These are phyloP conservation scores for Philhelius pedissequus DNA, from an alignment of 2,888 invertebrate species.

Conservation along the genomic window DNA sequence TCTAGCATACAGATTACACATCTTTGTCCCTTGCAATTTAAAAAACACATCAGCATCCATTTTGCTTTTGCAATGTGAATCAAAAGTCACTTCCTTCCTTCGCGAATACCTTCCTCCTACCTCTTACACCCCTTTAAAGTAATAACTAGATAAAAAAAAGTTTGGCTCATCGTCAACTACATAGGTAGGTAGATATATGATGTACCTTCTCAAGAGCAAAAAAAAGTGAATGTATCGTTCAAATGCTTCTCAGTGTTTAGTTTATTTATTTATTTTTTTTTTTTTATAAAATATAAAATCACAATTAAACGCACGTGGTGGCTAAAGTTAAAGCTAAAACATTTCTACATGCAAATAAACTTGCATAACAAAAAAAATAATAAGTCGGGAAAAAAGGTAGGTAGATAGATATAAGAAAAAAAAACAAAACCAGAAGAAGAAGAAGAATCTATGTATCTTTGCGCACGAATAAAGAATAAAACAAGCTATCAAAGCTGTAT, in stretches of 20 bases:
- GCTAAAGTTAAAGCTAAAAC: conserved; percentile 41
- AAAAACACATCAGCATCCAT: conserved; percentile 21
- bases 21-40: neutral
- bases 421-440: neutral
- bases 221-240: conserved; percentile 60
- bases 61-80: conserved; percentile 35
- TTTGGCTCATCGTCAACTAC: conserved; percentile 53
- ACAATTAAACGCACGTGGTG: conserved; percentile 66
- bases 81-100: conserved; percentile 54
- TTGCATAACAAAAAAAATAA: conserved; percentile 54
- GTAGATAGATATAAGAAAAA: too few relatives aligned
- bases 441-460: conserved; percentile 38
- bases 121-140: too few relatives aligned
- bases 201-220: conserved; percentile 43
- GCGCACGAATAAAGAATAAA: conserved; percentile 59
- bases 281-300: conserved; percentile 26
- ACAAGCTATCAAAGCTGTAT: conserved; percentile 44
- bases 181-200: too few relatives aligned
- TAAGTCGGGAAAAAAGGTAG: neutral
- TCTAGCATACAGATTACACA: conserved; percentile 13
- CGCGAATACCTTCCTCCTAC: neutral
- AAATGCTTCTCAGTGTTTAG: neutral
- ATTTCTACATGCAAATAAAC: conserved; percentile 64
- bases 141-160: neutral
- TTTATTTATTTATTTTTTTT: neutral